These are phyloP conservation scores for Cryptoblepharus egeriae DNA, from an alignment of 2,797 vertebrate genomes.

Conservation along the genomic window DNA sequence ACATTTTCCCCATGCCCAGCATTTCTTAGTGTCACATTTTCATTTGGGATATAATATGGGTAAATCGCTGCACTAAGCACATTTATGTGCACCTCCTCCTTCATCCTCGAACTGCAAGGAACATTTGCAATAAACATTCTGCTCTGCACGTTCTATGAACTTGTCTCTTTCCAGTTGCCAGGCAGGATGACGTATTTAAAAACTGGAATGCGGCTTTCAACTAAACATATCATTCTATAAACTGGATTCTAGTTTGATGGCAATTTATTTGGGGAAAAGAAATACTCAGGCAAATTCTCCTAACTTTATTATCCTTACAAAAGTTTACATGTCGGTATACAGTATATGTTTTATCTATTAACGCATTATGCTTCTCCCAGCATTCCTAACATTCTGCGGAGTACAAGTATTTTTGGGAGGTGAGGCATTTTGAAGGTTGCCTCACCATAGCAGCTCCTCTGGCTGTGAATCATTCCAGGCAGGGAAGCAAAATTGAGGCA, in stretches of 20 bases:
- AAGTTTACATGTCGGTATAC: not conserved
- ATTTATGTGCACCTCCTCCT: not conserved
- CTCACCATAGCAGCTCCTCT: too few relatives aligned
- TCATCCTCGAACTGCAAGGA: not conserved
- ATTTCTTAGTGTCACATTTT: conserved; percentile 14
- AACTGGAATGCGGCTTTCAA: not conserved
- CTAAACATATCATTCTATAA: not conserved
- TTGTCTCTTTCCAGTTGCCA: not conserved
- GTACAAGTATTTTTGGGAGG: not conserved
- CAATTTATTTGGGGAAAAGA: not conserved
- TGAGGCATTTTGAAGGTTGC: too few relatives aligned
- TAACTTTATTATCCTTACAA: not conserved
- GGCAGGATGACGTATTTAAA: not conserved
- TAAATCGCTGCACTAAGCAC: not conserved
- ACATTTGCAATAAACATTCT: not conserved
- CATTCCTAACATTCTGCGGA: not conserved
- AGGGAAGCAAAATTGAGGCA: too few relatives aligned
- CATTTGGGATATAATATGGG: conserved; percentile 15
- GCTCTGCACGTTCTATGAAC: not conserved
- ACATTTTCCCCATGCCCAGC: not conserved
- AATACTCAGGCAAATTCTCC: not conserved
- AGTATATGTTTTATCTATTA: not conserved
- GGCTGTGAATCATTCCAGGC: too few relatives aligned
- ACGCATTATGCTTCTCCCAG: not conserved
- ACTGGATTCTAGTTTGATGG: not conserved